Evolutionary conservation across 2,888 invertebrate species (phyloP).

Genomic region (Acleris sparsana): DNA sequence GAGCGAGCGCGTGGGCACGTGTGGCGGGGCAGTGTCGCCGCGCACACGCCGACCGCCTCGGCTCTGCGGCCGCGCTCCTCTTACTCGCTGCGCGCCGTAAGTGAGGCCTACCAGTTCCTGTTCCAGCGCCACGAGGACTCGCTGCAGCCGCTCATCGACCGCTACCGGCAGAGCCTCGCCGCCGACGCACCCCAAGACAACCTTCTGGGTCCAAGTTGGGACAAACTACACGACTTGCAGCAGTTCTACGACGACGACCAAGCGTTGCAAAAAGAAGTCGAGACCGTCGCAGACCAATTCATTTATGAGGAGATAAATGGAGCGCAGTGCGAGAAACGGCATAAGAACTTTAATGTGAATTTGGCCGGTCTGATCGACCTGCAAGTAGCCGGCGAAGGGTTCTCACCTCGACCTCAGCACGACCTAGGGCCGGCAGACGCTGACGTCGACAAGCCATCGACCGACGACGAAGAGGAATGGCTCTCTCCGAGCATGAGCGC

Average conservation of each 20-base stretch:
- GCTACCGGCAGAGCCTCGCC: slow-evolving; percentile 59
- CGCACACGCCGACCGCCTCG: slow-evolving; percentile 62
- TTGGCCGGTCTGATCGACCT: slow-evolving; percentile 71
- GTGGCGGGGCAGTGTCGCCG: slow-evolving; percentile 66
- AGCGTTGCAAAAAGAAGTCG: slow-evolving; percentile 63
- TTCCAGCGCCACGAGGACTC: slow-evolving; percentile 77
- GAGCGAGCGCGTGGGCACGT: slow-evolving; percentile 69
- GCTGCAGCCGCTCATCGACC: slow-evolving; percentile 70
- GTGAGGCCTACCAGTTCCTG: slow-evolving; percentile 73
- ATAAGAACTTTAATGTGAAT: slow-evolving; percentile 72
- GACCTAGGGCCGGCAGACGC: slow-evolving; percentile 61
- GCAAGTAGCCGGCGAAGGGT: slow-evolving; percentile 67
- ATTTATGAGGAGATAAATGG: slow-evolving; percentile 60
- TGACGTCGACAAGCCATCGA: slow-evolving; percentile 59
- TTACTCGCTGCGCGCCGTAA: slow-evolving; percentile 74
- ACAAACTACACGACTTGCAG: slow-evolving; percentile 72
- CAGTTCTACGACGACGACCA: slow-evolving; percentile 81
- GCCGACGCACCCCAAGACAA: slow-evolving; percentile 58
- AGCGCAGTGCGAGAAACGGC: slow-evolving; percentile 46
- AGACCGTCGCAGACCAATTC: slow-evolving; percentile 66
- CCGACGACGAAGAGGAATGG: slow-evolving; percentile 78
- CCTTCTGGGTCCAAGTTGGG: slow-evolving; percentile 46
- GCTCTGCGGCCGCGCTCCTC: slow-evolving; percentile 67
- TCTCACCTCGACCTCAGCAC: slow-evolving; percentile 56
- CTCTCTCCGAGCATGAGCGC: slow-evolving; percentile 75